Evolutionary conservation across 2,888 invertebrate genomes (phyloP), one percentile per base, ranked within the genome.

Genomic region (Trileptium ribeirensis): DNA sequence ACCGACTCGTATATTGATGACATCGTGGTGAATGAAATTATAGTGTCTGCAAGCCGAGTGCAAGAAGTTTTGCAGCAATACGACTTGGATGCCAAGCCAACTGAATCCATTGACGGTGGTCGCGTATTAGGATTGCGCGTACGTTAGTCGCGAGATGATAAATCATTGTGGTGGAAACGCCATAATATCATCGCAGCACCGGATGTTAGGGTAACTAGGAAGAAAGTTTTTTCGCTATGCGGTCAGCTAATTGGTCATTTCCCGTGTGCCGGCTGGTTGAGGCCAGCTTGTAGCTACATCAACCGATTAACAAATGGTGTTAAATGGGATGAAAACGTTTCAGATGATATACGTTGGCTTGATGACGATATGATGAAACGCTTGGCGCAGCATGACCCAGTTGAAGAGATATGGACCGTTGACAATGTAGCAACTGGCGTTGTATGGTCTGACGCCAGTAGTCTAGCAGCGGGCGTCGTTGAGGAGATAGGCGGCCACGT

Each of bases 1-100:
- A 75, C 77, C 24, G 77, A 75, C 77, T 38, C 38, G 29, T 75
- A 75, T 39, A 75, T 75, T 38, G 77, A 75, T 38, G 77, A 75
- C 39, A 75, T 75, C 77, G 39, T 75, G n/a, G 24, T 29, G 24
- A 39, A 75, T n/a, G n/a, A n/a, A 8, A n/a, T 3, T 29, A 38
- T 37, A n/a, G 77, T 39, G 37, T 33, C 36, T 3, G n/a, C 77
- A 37, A 29, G 36, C 39, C 15, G n/a, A n/a, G 37, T 75, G 8
- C 36, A 38, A 75, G 15, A 36, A 75, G 33, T 33, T 36, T 36
- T 75, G 36, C 24, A 39, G 33, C 24, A 38, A 37, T 75, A 75
- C 37, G 77, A 36, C n/a, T 75, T 75, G 77, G 77, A 75, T 33
- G 39, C 37, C 36, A 75, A 75, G 39, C 29, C 24, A 38, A 36